These are phyloP conservation scores for Macrotus californicus DNA, from an alignment of 2,113 vertebrate species.

Conservation along the genomic window DNA sequence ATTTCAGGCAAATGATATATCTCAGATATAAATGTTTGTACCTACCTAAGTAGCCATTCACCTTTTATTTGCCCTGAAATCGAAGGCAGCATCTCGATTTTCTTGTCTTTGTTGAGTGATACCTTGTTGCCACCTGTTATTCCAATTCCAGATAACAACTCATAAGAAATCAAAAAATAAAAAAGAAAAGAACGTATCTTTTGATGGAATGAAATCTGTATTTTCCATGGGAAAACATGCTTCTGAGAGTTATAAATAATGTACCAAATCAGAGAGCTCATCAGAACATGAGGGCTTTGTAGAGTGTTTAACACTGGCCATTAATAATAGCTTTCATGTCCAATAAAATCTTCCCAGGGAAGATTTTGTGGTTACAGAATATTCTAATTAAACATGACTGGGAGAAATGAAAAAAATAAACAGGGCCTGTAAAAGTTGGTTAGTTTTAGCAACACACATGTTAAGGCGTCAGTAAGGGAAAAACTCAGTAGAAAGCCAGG, in stretches of 20 bases:
- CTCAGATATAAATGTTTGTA: not conserved
- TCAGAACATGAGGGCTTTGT: not conserved
- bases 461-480: slow-evolving; percentile 1
- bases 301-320: not conserved
- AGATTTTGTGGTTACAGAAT: slow-evolving; percentile 49
- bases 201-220: not conserved
- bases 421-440: slow-evolving; percentile 43
- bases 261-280: not conserved
- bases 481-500: not conserved
- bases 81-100: not conserved
- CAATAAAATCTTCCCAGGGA: slow-evolving; percentile 59
- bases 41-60: not conserved
- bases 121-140: not conserved
- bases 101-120: not conserved
- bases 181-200: not conserved
- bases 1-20: not conserved
- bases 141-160: not conserved
- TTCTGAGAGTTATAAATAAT: not conserved
- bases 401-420: slow-evolving; percentile 52
- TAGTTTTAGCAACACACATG: slow-evolving; percentile 33
- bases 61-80: not conserved
- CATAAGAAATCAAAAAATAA: slow-evolving; percentile 13
- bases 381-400: slow-evolving; percentile 45
- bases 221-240: not conserved
- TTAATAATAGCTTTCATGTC: slow-evolving; percentile 58